Evolutionary conservation across 2,888 invertebrate species (phyloP).

Genomic region (Saturnia pavonia): DNA sequence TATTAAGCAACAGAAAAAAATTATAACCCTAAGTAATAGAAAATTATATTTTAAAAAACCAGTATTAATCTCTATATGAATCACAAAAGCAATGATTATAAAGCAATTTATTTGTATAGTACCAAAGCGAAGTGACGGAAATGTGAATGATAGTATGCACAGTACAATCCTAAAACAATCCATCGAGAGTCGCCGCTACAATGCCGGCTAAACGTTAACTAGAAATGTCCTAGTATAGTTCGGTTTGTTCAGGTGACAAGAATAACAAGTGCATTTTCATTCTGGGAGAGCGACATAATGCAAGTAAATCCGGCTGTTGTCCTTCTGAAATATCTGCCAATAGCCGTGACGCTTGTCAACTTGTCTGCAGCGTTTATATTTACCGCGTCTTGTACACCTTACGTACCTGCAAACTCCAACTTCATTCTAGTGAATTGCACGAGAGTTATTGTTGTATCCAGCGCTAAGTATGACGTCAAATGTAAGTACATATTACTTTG

Average conservation of each 20-base stretch:
- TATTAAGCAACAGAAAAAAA: no score
- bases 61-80: no score
- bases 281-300: conserved; percentile 71
- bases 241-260: conserved; percentile 58
- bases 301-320: conserved; percentile 59
- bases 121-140: no score
- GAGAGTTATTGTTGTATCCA: conserved; percentile 43
- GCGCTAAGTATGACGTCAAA: conserved; percentile 37
- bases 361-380: conserved; percentile 65
- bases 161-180: no score
- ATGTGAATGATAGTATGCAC: no score
- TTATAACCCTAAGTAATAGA: no score
- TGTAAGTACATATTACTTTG: conserved; percentile 42
- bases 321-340: conserved; percentile 65
- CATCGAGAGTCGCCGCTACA: no score
- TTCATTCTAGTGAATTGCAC: conserved; percentile 59
- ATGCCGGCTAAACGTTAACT: neutral
- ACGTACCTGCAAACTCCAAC: conserved; percentile 27
- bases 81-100: no score
- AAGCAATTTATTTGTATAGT: no score
- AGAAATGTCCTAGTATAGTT: neutral
- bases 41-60: no score
- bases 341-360: conserved; percentile 64
- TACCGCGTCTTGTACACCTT: conserved; percentile 53
- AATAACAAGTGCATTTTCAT: conserved; percentile 63